Conservation (phyloP, 2,113 vertebrate genomes). For the Morone saxatilis region DNA sequence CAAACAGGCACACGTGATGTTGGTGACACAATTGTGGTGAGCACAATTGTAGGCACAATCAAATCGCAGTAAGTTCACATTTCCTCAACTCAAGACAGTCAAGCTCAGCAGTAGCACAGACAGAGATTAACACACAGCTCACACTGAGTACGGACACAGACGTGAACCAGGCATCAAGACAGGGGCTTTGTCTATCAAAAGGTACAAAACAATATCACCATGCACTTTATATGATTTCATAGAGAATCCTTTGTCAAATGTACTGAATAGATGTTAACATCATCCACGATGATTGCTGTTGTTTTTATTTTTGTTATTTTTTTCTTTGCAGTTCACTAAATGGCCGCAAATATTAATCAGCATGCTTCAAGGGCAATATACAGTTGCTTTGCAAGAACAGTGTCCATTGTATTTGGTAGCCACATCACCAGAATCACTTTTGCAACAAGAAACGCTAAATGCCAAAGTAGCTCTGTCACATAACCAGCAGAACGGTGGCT, state of each 20-base stretch:
- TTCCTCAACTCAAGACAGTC: constrained; percentile 62
- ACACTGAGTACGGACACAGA: constrained; percentile 62
- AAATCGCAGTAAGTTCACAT: constrained; percentile 74
- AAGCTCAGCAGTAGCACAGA: constrained; percentile 67
- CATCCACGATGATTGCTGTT: constrained; percentile 45
- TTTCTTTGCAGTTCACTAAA: constrained; percentile 50
- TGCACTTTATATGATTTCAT: constrained; percentile 70
- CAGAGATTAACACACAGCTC: constrained; percentile 55
- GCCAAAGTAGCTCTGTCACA: constrained; percentile 54
- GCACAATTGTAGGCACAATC: constrained; percentile 78
- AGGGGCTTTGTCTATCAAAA: constrained; percentile 63
- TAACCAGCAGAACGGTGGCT: constrained; percentile 21
- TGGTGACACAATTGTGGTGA: constrained; percentile 70
- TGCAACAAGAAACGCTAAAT: constrained; percentile 61
- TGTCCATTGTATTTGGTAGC: constrained; percentile 72
- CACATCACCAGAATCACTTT: constrained; percentile 76
- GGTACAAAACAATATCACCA: constrained; percentile 70
- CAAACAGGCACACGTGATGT: constrained; percentile 81
- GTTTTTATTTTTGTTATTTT: constrained; percentile 20
- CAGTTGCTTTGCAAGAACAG: constrained; percentile 72
- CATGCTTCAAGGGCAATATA: constrained; percentile 80
- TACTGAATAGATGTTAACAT: constrained; percentile 45
- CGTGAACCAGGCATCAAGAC: constrained; percentile 68
- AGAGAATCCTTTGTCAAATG: constrained; percentile 53
- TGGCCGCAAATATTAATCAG: constrained; percentile 67